A percentile compares a stretch with the other conserved stretches of the same genome.
Evolutionary conservation across 1,140 invertebrate species (phyloP).

Genomic region (Aradophagus sp.): DNA sequence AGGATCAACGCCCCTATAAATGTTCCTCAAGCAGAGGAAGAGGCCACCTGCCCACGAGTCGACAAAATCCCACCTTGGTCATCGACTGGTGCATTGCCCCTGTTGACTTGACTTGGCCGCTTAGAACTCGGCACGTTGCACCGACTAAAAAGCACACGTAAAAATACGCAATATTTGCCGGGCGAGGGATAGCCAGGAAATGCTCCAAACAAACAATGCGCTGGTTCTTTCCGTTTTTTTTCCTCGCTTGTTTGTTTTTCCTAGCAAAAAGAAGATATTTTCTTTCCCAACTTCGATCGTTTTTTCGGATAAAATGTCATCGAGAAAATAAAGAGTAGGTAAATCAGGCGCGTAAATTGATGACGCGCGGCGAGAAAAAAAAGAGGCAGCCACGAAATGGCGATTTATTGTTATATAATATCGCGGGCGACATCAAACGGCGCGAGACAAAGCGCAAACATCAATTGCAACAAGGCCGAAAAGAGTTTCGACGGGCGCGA

Average conservation of each 20-base stretch:
- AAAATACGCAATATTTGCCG: constrained; percentile 43
- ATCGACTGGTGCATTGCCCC: constrained; percentile 72
- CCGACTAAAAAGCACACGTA: constrained; percentile 38
- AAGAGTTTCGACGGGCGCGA: constrained; percentile 35
- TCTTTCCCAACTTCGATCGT: no score
- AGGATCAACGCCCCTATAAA: constrained; percentile 75
- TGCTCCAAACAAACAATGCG: constrained; percentile 19
- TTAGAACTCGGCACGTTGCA: constrained; percentile 59
- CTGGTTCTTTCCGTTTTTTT: no score
- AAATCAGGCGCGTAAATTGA: no score
- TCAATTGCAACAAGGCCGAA: constrained; percentile 33
- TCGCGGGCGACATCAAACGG: no score
- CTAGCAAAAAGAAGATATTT: no score
- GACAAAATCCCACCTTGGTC: constrained; percentile 62
- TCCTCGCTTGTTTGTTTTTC: no score
- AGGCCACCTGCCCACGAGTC: constrained; percentile 73
- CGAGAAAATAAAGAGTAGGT: no score
- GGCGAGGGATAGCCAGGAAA: constrained; percentile 43
- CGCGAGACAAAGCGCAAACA: constrained; percentile 22
- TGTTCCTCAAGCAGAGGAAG: constrained; percentile 71
- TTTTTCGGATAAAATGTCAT: no score
- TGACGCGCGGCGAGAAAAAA: no score
- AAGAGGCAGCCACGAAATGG: neutral
- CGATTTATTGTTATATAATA: no score
- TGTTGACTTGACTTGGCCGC: constrained; percentile 69